Conservation (phyloP, 53 echinoderm and acorn worm genomes). For the Holothuria leucospilota region DNA sequence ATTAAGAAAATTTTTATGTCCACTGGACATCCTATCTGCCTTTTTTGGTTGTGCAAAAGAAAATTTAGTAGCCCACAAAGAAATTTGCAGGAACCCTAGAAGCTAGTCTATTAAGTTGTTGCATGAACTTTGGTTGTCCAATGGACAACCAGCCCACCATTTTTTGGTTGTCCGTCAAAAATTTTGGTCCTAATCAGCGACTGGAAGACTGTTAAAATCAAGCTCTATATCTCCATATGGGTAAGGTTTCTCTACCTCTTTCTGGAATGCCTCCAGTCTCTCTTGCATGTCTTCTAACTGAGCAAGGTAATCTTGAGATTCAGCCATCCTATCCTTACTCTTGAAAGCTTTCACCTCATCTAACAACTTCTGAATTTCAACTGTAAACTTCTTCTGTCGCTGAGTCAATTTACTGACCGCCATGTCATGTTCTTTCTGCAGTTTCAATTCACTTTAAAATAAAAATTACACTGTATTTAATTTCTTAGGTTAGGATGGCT, state of each 20-base stretch:
- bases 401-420: conserved; percentile 83
- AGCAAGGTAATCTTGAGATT: conserved; percentile 83
- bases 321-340: conserved; percentile 95
- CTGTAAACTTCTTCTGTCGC: conserved; percentile 82
- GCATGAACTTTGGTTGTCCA: too few species aligned
- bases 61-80: too few species aligned
- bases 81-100: too few species aligned
- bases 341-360: conserved; percentile 89
- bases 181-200: too few species aligned
- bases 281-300: conserved; percentile 76
- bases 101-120: too few species aligned
- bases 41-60: too few species aligned
- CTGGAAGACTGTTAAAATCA: too few species aligned
- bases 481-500: background rate
- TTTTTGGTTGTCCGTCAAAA: too few species aligned
- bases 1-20: too few species aligned
- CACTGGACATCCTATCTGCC: too few species aligned
- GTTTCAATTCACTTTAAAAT: conserved; percentile 81
- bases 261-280: conserved; percentile 83
- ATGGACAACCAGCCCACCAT: too few species aligned
- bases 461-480: background rate
- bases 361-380: conserved; percentile 71
- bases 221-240: too few species aligned
- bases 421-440: conserved; percentile 93
- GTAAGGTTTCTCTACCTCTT: conserved; percentile 65